Evolutionary conservation across 2,113 vertebrate genomes (phyloP).

Genomic region (Cichladusa arquata): DNA sequence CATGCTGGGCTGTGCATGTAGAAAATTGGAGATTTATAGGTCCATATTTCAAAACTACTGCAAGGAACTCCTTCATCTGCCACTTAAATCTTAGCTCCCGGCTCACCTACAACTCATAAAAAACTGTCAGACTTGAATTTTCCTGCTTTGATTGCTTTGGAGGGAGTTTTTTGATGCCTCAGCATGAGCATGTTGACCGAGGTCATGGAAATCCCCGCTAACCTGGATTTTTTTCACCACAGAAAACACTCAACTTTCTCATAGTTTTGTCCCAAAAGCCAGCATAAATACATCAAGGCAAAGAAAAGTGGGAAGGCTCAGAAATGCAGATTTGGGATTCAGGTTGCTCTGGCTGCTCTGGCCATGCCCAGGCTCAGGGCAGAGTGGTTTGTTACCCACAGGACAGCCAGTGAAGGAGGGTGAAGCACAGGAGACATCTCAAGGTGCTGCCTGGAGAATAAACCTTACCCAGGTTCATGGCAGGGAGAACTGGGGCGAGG

Average conservation of each 20-base stretch:
- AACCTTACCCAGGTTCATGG: neutral
- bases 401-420: rapidly evolving
- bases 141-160: neutral
- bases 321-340: neutral
- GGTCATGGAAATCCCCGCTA: neutral
- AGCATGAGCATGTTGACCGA: neutral
- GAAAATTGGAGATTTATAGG: neutral
- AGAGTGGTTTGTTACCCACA: neutral
- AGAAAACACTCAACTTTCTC: neutral
- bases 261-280: neutral
- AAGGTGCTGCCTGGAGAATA: neutral
- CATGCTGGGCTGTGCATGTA: neutral
- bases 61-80: constrained; percentile 1
- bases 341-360: neutral
- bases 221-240: neutral
- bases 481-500: neutral
- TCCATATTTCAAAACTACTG: constrained; percentile 11
- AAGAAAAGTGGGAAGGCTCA: neutral
- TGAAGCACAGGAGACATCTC: neutral
- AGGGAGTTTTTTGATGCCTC: neutral
- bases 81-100: neutral
- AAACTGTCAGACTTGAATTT: neutral
- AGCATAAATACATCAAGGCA: neutral
- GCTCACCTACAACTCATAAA: neutral
- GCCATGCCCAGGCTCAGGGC: neutral